Evolutionary conservation across 2,113 vertebrate species (phyloP).

Genomic region (Sterna hirundo): DNA sequence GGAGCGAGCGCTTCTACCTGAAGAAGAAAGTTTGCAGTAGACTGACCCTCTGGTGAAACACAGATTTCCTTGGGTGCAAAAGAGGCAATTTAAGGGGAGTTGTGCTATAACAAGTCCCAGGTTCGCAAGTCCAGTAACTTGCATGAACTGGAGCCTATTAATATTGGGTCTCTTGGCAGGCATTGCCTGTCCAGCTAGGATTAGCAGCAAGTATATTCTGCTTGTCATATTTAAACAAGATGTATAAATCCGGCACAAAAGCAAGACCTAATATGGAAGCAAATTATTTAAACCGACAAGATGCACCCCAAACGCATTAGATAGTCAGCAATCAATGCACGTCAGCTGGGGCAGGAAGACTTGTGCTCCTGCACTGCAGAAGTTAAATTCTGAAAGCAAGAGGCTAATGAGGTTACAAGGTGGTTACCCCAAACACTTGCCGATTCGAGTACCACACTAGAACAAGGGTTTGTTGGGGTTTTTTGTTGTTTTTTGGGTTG

Average conservation of each 20-base stretch:
- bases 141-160: not conserved
- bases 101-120: not conserved
- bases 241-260: not conserved
- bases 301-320: not conserved
- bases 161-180: not conserved
- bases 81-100: not conserved
- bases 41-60: not conserved
- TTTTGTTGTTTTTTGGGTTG: too few species aligned
- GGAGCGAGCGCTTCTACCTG: not conserved
- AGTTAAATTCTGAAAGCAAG: not conserved
- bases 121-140: not conserved
- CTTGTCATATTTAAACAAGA: constrained; percentile 1
- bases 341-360: not conserved
- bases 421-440: not conserved
- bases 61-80: not conserved
- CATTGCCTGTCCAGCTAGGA: not conserved
- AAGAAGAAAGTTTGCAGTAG: not conserved
- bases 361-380: not conserved
- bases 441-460: accelerated
- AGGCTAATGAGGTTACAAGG: not conserved
- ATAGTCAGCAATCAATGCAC: not conserved
- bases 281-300: not conserved
- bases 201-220: not conserved
- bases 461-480: too few species aligned
- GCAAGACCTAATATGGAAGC: constrained; percentile 39